Evolutionary conservation across 2,113 vertebrate species (phyloP).

Genomic region (Antigone vipio): DNA sequence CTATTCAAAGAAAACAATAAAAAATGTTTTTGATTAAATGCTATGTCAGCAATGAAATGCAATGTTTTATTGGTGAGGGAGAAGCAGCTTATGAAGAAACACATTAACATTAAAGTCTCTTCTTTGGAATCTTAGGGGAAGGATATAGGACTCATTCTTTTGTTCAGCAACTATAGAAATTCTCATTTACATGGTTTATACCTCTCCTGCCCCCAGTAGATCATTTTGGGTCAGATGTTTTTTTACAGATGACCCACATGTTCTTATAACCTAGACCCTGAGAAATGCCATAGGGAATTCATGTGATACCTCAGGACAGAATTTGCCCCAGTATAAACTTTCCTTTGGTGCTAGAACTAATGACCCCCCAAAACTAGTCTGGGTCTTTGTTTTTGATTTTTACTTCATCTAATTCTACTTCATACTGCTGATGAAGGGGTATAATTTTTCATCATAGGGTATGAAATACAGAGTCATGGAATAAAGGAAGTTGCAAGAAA

Average conservation of each 20-base stretch:
- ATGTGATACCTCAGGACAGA: neutral
- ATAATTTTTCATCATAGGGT: neutral
- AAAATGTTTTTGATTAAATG: conserved; percentile 4
- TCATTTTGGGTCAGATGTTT: neutral
- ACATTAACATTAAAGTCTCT: neutral
- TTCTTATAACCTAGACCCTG: neutral
- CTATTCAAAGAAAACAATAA: conserved; percentile 39
- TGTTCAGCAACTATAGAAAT: neutral
- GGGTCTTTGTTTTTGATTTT: neutral
- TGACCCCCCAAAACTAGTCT: neutral
- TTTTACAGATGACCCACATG: neutral
- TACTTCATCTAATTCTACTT: neutral
- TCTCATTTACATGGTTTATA: neutral
- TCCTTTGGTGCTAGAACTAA: neutral
- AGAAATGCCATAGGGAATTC: neutral
- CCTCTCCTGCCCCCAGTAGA: neutral
- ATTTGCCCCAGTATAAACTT: neutral
- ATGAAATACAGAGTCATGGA: neutral
- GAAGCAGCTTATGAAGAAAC: neutral
- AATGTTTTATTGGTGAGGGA: neutral
- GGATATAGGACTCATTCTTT: neutral
- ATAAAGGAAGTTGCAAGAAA: neutral
- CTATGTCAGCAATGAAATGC: neutral
- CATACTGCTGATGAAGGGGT: neutral
- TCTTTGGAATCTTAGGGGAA: neutral